Evolutionary conservation across 1,140 invertebrate species (phyloP).

Genomic region (Trinorchestia longiramus): DNA sequence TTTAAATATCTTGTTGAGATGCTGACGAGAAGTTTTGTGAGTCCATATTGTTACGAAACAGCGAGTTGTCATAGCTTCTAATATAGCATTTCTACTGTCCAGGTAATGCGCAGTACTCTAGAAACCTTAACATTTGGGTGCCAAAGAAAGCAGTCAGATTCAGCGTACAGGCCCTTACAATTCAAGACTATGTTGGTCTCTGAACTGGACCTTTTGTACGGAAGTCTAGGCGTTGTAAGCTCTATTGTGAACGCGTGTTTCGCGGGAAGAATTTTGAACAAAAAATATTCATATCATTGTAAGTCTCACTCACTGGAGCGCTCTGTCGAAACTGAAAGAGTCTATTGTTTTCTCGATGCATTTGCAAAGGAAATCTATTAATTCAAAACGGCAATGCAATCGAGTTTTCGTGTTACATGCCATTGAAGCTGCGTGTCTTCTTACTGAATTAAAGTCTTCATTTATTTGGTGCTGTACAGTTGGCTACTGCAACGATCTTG

Average conservation of each 20-base stretch:
- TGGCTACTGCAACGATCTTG: background rate
- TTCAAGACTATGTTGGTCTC: background rate
- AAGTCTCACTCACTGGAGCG: too few relatives aligned
- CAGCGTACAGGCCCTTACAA: background rate
- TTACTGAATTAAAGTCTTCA: background rate
- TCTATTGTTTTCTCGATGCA: too few relatives aligned
- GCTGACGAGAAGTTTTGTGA: background rate
- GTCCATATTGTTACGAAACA: background rate
- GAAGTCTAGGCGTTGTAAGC: too few relatives aligned
- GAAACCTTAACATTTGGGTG: background rate
- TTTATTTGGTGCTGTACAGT: background rate
- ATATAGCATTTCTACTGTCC: background rate
- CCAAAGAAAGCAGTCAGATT: background rate
- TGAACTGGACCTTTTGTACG: too few relatives aligned
- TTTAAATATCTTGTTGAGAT: background rate
- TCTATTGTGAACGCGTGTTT: too few relatives aligned
- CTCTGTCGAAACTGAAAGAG: too few relatives aligned
- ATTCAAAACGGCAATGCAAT: too few relatives aligned
- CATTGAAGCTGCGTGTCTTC: too few relatives aligned
- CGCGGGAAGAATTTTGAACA: too few relatives aligned
- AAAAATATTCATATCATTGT: too few relatives aligned
- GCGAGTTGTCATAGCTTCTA: background rate
- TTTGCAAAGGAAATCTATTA: too few relatives aligned
- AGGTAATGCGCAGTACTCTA: background rate
- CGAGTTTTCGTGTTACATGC: too few relatives aligned